phyloP scores from a whole-genome alignment of 64 coral and sea anemone species.

The Platygyra sinensis region DNA sequence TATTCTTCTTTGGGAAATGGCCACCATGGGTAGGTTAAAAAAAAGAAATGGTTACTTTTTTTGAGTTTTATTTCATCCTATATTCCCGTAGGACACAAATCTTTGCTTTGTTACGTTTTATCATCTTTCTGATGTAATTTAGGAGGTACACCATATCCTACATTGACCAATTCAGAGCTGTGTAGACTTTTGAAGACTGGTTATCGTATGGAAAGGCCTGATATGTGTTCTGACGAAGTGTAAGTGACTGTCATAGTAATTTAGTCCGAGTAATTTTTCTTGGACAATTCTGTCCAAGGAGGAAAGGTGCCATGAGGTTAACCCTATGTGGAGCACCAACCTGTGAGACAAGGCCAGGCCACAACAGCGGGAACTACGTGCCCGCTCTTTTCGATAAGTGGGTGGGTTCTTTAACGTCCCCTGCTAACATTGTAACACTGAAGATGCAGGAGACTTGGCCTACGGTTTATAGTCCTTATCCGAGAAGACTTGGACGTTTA shows the following conservation, averaged over 20 bases:
- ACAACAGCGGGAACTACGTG: no score
- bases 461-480: no score
- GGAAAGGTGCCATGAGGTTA: no score
- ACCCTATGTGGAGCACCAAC: no score
- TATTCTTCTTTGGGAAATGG: not conserved
- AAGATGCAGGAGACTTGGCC: no score
- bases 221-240: constrained; percentile 10
- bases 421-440: no score
- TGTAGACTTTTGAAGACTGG: not conserved
- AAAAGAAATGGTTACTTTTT: not conserved
- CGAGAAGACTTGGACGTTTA: no score
- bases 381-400: no score
- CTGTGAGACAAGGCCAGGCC: no score
- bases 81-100: not conserved
- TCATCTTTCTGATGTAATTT: not conserved
- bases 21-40: not conserved
- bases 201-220: not conserved
- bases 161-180: not conserved
- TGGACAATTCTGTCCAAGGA: no score
- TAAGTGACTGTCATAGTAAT: not conserved
- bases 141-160: not conserved
- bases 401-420: no score
- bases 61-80: not conserved
- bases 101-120: not conserved
- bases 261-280: no score